Percentiles rank a stretch among this genome's conserved stretches.
Evolutionary conservation across 1,140 invertebrate genomes (phyloP).

Genomic region (Probaryconus sp.): DNA sequence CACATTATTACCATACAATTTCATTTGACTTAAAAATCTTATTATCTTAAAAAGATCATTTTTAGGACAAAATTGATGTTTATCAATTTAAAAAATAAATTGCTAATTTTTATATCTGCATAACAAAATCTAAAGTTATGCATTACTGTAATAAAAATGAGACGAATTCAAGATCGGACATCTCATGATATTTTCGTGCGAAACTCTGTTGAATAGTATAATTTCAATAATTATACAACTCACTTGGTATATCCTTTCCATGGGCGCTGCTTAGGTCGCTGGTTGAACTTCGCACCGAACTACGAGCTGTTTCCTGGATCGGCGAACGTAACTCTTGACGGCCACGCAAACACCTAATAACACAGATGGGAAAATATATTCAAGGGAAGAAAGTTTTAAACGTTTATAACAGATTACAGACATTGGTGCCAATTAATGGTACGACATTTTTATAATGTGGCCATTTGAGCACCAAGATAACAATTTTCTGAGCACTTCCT

Average conservation of each 20-base stretch:
- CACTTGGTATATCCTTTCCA: slow-evolving; percentile 72
- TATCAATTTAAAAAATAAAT: no score
- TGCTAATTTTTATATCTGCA: no score
- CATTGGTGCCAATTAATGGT: slow-evolving; percentile 34
- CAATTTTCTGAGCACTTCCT: no score
- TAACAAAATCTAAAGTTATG: no score
- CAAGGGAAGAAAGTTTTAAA: slow-evolving; percentile 33
- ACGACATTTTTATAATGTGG: slow-evolving; percentile 45
- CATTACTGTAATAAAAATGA: no score
- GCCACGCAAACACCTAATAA: slow-evolving; percentile 69
- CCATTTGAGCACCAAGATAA: no score
- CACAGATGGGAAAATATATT: slow-evolving; percentile 33
- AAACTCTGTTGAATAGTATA: slow-evolving; percentile 28
- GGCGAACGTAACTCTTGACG: slow-evolving; percentile 73
- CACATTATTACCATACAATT: no score
- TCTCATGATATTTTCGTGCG: slow-evolving; percentile 20
- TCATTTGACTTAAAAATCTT: no score
- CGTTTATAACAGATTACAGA: slow-evolving; percentile 30
- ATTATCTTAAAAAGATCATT: no score
- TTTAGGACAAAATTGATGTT: no score
- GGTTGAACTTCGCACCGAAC: slow-evolving; percentile 76
- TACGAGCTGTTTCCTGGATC: slow-evolving; percentile 75
- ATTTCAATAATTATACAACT: slow-evolving; percentile 64
- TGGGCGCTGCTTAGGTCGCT: slow-evolving; percentile 76
- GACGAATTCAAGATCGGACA: no score